A percentile compares a stretch with the other conserved stretches of the same genome.
Conservation (phyloP, 2,113 vertebrate genomes). For the Leptocoma aspasia region DNA sequence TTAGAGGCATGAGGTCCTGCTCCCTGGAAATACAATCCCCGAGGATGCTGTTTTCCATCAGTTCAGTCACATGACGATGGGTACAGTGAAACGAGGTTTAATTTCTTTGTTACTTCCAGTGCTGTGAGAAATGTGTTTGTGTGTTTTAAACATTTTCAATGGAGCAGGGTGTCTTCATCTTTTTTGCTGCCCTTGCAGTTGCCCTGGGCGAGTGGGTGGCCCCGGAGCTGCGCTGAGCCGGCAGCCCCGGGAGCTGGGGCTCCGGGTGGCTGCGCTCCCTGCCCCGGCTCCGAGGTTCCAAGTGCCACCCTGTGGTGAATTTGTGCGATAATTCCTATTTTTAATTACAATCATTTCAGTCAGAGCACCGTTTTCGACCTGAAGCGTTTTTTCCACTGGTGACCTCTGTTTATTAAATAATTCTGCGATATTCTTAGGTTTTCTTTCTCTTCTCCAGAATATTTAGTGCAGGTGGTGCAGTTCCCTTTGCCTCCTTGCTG, state of each 20-base stretch:
- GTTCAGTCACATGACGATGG: accelerated
- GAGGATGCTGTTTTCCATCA: not conserved
- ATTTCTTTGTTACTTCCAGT: not conserved
- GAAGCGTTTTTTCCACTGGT: not conserved
- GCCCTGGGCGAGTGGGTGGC: accelerated
- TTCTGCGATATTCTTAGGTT: accelerated
- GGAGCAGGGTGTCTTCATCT: not conserved
- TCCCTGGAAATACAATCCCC: not conserved
- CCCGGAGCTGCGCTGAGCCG: accelerated
- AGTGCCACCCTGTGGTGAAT: conserved; percentile 1
- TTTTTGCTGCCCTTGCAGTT: not conserved
- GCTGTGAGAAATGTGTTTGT: accelerated
- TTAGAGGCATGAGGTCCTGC: not conserved
- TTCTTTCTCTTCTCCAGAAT: not conserved
- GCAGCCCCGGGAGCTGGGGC: not conserved
- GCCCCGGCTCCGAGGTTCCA: not conserved
- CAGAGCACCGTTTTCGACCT: accelerated
- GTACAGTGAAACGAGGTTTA: not conserved
- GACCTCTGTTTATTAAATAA: not conserved
- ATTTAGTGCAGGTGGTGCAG: accelerated
- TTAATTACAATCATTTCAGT: accelerated
- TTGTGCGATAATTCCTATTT: accelerated
- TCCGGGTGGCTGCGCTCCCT: not conserved
- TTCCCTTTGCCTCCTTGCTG: not conserved
- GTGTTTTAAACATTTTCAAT: accelerated